Evolutionary conservation across 2,888 invertebrate species (phyloP), one percentile per base, ranked within the genome.

Genomic region (Ophraella communa): DNA sequence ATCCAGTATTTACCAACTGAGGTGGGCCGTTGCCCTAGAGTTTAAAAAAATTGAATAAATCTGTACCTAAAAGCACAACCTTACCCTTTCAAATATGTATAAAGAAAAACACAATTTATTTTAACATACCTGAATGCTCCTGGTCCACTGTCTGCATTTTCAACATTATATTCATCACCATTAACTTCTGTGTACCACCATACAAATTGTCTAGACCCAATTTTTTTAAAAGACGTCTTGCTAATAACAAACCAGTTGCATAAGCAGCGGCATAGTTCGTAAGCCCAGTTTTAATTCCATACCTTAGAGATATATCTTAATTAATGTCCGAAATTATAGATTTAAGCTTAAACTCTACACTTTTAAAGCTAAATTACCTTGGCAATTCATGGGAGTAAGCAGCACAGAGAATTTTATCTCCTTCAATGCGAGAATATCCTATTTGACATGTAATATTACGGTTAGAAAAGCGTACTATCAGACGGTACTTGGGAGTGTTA

Each of bases 191-290:
- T 91, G 71, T 88, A 66, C 99, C 99, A 76, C 89, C 85, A 81
- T 99, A 99, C 64, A 96, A 85, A 8, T 86, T 85, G 80, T 98
- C 99, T 77, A 99, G 86, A 11, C 93, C 93, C 76, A 98, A 87
- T 83, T 96, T 93, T 82, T 96, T 93, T 75, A 99, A 85, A 70
- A 98, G 87, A 87, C 96, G 87, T 73, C 99, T 90, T 62, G 99
- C 98, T 68, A 98, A 86, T 70, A 99, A 87, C 73, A 99, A 88
- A 75, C 99, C 99, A 73, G 98, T 99, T 83, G 96, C 96, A 83
- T 99, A 99, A 39, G 99, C 96, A 68, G 99, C 96, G 67, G 99
- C 96, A 84, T 99, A 99, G 85, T 99, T 99, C 79, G 99, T 99
- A 72, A 99, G 88, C 79, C 99, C 99, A 80, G 95, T 95, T 89